Evolutionary conservation across 2,888 invertebrate genomes (phyloP).

Genomic region (Epsilonema sp.): DNA sequence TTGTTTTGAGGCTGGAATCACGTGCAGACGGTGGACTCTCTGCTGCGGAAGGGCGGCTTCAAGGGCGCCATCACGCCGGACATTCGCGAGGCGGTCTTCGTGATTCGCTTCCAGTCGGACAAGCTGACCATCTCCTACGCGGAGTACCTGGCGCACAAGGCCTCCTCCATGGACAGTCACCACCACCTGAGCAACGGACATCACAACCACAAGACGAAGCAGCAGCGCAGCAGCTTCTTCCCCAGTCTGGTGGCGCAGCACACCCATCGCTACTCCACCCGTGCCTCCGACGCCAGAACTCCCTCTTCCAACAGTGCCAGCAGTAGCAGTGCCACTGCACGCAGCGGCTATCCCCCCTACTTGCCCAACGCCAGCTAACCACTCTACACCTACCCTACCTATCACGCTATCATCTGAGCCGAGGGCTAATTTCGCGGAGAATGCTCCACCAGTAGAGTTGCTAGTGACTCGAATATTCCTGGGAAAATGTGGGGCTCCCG

Average conservation of each 20-base stretch:
- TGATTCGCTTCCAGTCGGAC: slow-evolving; percentile 9
- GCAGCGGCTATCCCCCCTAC: too few relatives aligned
- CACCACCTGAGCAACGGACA: too few relatives aligned
- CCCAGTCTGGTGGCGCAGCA: neutral
- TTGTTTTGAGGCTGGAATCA: slow-evolving; percentile 76
- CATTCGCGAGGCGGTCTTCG: slow-evolving; percentile 37
- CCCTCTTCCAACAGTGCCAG: neutral
- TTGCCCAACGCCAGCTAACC: too few relatives aligned
- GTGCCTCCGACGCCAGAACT: neutral
- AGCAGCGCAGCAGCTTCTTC: too few relatives aligned
- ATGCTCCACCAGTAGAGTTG: too few relatives aligned
- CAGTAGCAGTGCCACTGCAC: neutral
- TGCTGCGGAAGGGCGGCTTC: slow-evolving; percentile 88
- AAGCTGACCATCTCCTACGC: slow-evolving; percentile 9
- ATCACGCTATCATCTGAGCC: too few relatives aligned
- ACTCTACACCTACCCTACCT: too few relatives aligned
- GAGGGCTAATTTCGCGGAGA: too few relatives aligned
- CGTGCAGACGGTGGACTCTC: slow-evolving; percentile 87
- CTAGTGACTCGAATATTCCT: too few relatives aligned
- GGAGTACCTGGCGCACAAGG: slow-evolving; percentile 8
- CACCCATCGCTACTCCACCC: neutral
- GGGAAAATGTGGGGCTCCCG: too few relatives aligned
- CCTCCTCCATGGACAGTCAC: too few relatives aligned
- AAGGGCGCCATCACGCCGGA: slow-evolving; percentile 69
- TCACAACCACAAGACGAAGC: too few relatives aligned